Percentiles rank a stretch among this genome's conserved stretches.
phyloP scores from a whole-genome alignment of 2,113 vertebrate genomes.

The Spermophilus dauricus region DNA sequence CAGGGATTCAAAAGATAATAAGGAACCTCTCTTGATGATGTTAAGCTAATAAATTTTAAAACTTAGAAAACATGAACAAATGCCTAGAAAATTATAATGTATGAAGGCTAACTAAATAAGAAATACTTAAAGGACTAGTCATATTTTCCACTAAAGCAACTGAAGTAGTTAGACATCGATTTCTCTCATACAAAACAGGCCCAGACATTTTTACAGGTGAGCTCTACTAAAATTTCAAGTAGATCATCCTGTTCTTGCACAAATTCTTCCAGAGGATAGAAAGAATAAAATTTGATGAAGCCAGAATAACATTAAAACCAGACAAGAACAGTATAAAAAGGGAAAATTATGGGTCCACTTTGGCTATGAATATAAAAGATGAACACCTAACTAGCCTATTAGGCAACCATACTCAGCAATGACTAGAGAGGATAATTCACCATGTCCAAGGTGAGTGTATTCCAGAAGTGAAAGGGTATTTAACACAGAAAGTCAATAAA shows the following conservation, averaged over 20 bases:
- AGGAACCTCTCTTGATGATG: not conserved
- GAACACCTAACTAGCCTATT: not conserved
- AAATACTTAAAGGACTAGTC: not conserved
- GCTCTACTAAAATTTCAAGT: not conserved
- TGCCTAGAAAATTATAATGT: slow-evolving; percentile 32
- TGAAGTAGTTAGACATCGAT: not conserved
- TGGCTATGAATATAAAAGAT: not conserved
- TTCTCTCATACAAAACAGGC: not conserved
- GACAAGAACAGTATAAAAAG: not conserved
- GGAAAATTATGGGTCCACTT: not conserved
- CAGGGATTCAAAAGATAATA: not conserved
- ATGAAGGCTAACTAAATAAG: slow-evolving; percentile 7
- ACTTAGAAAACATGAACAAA: not conserved
- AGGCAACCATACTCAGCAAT: not conserved
- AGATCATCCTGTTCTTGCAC: not conserved
- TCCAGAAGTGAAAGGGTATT: not conserved
- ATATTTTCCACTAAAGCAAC: not conserved
- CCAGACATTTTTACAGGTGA: not conserved
- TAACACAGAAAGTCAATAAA: slow-evolving; percentile 13
- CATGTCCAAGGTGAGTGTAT: not conserved
- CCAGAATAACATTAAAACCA: slow-evolving; percentile 19
- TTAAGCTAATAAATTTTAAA: slow-evolving; percentile 54
- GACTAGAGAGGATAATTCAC: not conserved
- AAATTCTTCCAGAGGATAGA: slow-evolving; percentile 15
- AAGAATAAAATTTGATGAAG: slow-evolving; percentile 45